Evolutionary conservation across 2,113 vertebrate species (phyloP), one percentile per base, ranked within the genome.

Genomic region (Anarrhichthys ocellatus): DNA sequence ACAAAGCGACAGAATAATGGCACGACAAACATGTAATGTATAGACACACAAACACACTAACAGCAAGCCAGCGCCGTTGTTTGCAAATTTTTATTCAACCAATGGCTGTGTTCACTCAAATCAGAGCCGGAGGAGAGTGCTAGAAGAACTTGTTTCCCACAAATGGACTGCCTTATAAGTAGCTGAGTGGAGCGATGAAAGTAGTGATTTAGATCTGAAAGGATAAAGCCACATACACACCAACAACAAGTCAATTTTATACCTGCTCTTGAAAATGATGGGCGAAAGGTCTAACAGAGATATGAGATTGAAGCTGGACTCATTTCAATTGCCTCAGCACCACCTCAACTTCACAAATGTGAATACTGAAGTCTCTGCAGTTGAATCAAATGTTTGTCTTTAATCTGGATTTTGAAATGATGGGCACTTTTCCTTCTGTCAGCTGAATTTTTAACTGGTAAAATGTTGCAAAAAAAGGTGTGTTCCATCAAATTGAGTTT

Each of bases 211-310:
- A 58, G 71, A 86, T 78, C 63, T 80, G 61, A 83, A 82, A 69
- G 76, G 64, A 81, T 44, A 73, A 74, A 54, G 11, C n/a, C 27
- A 50, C 80, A 62, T 42, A 83, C 54, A 82, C 76, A 72, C 42
- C 13, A 86, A 81, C 67, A 86, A 62, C 76, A 83, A 87, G 81
- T 54, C 83, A 87, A 84, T 83, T 80, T 70, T 72, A 71, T 66
- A 80, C 70, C 74, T 86, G 84, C 72, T 92, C 88, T 89, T 92
- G 81, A 87, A 85, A 81, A 81, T 89, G 71, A 91, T 88, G 75
- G 87, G 80, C 6, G 18, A 4, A 77, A 84, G 59, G 83, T 89
- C 73, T 76, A 78, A 75, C 89, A 80, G 58, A 69, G 72, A 72
- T 36, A 32, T 2, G 4, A 87, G 69, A 89, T 73, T 92, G 73